These are phyloP conservation scores for Scrobipalpa atriplicella DNA, from an alignment of 2,888 invertebrate genomes.

Conservation along the genomic window DNA sequence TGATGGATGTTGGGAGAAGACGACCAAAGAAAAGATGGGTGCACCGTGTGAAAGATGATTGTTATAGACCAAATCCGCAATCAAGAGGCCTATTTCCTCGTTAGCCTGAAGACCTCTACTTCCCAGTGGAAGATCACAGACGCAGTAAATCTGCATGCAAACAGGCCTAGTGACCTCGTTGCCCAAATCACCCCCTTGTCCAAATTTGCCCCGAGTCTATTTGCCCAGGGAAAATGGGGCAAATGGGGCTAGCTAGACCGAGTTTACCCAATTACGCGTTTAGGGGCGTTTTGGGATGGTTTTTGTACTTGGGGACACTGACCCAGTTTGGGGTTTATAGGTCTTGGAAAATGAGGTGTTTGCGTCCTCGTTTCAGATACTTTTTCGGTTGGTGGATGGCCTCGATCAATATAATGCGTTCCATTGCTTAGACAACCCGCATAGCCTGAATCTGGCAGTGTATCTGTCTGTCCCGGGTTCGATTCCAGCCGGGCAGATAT, in stretches of 20 bases:
- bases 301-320: not conserved
- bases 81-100: not conserved
- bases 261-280: constrained; percentile 14
- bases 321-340: constrained; percentile 1
- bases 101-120: not conserved
- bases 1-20: no score
- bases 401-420: no score
- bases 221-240: not conserved
- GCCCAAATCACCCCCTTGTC: not conserved
- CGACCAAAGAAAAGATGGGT: no score
- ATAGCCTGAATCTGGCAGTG: no score
- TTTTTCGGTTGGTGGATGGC: no score
- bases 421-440: no score
- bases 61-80: not conserved
- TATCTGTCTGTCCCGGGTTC: no score
- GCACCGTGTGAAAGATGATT: no score
- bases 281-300: not conserved
- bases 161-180: not conserved
- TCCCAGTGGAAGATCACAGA: not conserved
- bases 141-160: constrained; percentile 3
- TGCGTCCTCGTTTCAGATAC: not conserved
- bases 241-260: not conserved
- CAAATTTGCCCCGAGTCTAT: constrained; percentile 2
- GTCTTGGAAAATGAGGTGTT: constrained; percentile 5
- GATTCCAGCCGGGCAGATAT: no score